phyloP scores from a whole-genome alignment of 2,797 vertebrate genomes.

The Astyanax mexicanus region DNA sequence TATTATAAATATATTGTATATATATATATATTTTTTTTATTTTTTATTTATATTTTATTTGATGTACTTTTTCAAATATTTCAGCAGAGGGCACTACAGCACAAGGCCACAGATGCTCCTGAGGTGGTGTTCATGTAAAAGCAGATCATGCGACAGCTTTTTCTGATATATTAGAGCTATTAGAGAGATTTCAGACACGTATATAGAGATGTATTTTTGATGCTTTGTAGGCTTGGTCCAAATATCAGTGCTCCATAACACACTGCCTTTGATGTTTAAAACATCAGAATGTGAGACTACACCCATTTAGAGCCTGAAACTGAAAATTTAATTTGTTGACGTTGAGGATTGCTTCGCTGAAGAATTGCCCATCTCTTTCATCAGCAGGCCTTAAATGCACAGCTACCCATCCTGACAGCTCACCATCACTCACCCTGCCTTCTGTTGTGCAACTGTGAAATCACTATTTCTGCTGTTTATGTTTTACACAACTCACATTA shows the following conservation, averaged over 20 bases:
- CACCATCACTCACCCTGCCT: background rate
- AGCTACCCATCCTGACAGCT: background rate
- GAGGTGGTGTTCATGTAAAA: background rate
- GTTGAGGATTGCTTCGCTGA: background rate
- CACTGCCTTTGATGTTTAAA: conserved; percentile 24
- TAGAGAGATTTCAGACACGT: background rate
- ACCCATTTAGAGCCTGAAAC: background rate
- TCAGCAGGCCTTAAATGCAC: conserved; percentile 14
- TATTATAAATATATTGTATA: no score
- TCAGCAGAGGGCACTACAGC: conserved; percentile 11
- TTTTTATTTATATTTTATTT: background rate
- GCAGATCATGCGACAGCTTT: no score
- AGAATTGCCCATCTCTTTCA: conserved; percentile 24
- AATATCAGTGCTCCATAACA: conserved; percentile 3
- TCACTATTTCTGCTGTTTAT: background rate
- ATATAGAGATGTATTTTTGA: background rate
- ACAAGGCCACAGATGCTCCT: background rate
- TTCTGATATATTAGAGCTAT: background rate
- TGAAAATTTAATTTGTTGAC: conserved; percentile 28
- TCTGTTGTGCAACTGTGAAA: background rate
- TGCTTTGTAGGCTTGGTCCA: background rate
- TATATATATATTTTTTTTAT: no score
- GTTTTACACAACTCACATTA: background rate
- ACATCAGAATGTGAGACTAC: conserved; percentile 14
- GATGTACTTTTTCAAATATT: background rate